Conservation (phyloP, 2,797 vertebrate genomes). For the Sternarchorhynchus goeldii region DNA sequence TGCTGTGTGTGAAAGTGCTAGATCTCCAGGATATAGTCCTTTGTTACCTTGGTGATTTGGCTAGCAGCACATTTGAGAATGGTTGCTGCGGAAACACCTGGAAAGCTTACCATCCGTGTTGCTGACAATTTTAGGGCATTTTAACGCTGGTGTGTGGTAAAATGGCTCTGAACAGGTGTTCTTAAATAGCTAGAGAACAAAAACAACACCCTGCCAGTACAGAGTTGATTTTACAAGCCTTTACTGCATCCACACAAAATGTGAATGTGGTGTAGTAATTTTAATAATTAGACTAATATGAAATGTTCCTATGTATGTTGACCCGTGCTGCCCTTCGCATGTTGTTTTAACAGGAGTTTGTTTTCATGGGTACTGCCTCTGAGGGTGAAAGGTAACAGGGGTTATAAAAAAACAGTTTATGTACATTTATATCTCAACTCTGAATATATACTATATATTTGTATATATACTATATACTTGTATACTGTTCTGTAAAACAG, state of each 20-base stretch:
- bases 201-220: background rate
- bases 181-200: background rate
- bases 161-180: constrained; percentile 31
- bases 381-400: constrained; percentile 16
- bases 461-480: too few species aligned
- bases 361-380: background rate
- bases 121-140: constrained; percentile 27
- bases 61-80: constrained; percentile 44
- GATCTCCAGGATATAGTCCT: constrained; percentile 49
- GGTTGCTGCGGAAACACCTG: constrained; percentile 57
- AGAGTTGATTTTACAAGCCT: background rate
- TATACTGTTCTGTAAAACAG: background rate
- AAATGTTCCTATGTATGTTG: too few species aligned
- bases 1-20: constrained; percentile 34
- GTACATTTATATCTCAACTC: too few species aligned
- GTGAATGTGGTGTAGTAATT: background rate
- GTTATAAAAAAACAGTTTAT: background rate
- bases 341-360: background rate
- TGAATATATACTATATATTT: too few species aligned
- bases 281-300: background rate
- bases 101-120: constrained; percentile 40
- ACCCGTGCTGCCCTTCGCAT: background rate
- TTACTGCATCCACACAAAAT: background rate
- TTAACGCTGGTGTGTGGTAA: constrained; percentile 37
- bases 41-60: constrained; percentile 47